phyloP scores from a whole-genome alignment of 2,113 vertebrate species.

The Percopsis transmontana region DNA sequence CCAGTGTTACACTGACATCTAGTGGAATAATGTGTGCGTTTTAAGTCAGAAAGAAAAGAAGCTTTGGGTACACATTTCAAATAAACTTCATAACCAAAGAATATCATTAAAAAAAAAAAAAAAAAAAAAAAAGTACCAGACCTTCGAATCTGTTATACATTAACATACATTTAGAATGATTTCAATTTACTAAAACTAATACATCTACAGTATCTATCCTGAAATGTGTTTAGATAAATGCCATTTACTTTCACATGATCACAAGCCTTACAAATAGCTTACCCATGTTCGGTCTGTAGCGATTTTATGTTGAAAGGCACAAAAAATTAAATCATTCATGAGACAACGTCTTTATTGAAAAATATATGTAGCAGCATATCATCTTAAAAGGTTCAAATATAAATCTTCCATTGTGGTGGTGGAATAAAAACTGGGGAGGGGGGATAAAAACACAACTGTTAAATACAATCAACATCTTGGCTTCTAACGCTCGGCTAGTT shows the following conservation, averaged over 20 bases:
- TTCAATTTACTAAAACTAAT: no score
- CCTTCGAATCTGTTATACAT: no score
- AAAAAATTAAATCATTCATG: constrained; percentile 63
- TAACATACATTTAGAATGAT: no score
- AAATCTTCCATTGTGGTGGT: constrained; percentile 65
- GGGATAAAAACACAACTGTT: constrained; percentile 39
- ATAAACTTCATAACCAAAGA: not conserved
- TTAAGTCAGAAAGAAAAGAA: not conserved
- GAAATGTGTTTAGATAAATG: not conserved
- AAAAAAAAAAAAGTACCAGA: no score
- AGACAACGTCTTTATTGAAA: constrained; percentile 86
- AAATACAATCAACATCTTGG: constrained; percentile 76
- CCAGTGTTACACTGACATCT: constrained; percentile 69
- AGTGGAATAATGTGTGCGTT: constrained; percentile 44
- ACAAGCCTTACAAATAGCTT: no score
- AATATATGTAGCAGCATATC: constrained; percentile 90
- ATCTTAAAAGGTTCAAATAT: constrained; percentile 61
- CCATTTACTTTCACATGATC: no score
- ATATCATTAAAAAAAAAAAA: not conserved
- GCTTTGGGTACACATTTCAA: no score
- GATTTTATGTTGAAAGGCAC: not conserved
- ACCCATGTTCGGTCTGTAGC: no score
- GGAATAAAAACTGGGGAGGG: constrained; percentile 46
- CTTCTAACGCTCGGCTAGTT: constrained; percentile 71
- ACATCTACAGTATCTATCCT: no score